These are phyloP conservation scores for Crenichthys baileyi DNA, from an alignment of 2,797 vertebrate genomes.

Conservation along the genomic window DNA sequence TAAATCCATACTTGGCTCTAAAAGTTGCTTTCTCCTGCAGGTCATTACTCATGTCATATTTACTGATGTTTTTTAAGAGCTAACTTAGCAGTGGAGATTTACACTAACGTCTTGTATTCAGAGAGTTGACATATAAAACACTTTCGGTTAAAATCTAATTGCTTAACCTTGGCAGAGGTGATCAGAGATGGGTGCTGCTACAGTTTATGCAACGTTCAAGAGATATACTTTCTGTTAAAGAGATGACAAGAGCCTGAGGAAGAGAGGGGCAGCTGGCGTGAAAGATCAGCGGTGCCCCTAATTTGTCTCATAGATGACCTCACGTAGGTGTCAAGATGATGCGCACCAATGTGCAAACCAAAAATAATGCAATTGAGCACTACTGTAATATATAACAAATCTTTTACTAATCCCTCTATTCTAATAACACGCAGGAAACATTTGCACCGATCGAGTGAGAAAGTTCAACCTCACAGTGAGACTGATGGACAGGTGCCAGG, in stretches of 20 bases:
- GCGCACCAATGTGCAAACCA: constrained; percentile 42
- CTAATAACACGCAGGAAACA: background rate
- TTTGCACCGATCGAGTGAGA: constrained; percentile 41
- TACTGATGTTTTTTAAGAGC: constrained; percentile 39
- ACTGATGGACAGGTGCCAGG: constrained; percentile 78
- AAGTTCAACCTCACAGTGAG: constrained; percentile 43
- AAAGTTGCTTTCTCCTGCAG: constrained; percentile 39
- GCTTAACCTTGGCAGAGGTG: constrained; percentile 24
- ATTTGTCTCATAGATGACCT: constrained; percentile 48
- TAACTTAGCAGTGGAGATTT: constrained; percentile 24
- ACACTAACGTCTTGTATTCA: constrained; percentile 26
- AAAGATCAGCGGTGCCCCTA: constrained; percentile 41
- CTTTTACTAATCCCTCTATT: background rate
- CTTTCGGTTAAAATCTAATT: constrained; percentile 13
- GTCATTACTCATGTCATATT: constrained; percentile 48
- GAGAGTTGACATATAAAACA: constrained; percentile 24
- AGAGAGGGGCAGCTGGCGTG: constrained; percentile 50
- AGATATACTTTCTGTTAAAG: constrained; percentile 25
- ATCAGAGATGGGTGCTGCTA: constrained; percentile 14
- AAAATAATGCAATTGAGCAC: constrained; percentile 60
- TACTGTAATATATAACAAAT: constrained; percentile 39
- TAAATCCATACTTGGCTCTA: constrained; percentile 23
- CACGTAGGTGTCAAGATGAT: constrained; percentile 36
- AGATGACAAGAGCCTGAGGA: constrained; percentile 36
- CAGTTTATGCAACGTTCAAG: constrained; percentile 11